Percentiles rank a stretch among this genome's conserved stretches.
These are phyloP conservation scores for Thalassophryne amazonica DNA, from an alignment of 2,797 vertebrate species.

Conservation along the genomic window DNA sequence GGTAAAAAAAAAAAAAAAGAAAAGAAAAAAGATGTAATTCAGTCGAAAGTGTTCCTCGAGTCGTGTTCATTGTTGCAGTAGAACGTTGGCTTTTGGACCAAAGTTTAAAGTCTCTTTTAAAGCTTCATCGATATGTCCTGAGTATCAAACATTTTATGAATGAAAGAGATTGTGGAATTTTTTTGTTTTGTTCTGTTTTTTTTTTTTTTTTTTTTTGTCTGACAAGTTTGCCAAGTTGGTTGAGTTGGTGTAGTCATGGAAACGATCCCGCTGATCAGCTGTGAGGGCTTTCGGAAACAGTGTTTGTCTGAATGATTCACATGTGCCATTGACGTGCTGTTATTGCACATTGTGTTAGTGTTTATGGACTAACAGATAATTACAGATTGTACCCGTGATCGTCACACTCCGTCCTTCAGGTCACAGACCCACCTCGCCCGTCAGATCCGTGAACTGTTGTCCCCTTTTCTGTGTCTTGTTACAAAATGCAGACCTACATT, in stretches of 20 bases:
- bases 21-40: no score
- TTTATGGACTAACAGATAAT: not conserved
- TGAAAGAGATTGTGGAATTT: not conserved
- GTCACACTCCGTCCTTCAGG: not conserved
- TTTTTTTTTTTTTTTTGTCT: not conserved
- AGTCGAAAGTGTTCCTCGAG: no score
- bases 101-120: conserved; percentile 45
- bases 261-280: not conserved
- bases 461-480: not conserved
- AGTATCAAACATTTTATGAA: not conserved
- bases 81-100: no score
- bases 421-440: not conserved
- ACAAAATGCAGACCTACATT: not conserved
- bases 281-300: not conserved
- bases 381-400: not conserved
- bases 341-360: not conserved
- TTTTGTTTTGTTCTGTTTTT: not conserved
- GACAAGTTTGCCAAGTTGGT: not conserved
- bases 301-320: not conserved
- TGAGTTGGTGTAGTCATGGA: not conserved
- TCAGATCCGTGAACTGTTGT: conserved; percentile 3
- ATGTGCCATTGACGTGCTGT: not conserved
- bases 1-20: no score
- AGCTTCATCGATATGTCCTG: not conserved
- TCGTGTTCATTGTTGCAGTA: no score